Conservation (phyloP, 2,113 vertebrate genomes). For the Alces alces region DNA sequence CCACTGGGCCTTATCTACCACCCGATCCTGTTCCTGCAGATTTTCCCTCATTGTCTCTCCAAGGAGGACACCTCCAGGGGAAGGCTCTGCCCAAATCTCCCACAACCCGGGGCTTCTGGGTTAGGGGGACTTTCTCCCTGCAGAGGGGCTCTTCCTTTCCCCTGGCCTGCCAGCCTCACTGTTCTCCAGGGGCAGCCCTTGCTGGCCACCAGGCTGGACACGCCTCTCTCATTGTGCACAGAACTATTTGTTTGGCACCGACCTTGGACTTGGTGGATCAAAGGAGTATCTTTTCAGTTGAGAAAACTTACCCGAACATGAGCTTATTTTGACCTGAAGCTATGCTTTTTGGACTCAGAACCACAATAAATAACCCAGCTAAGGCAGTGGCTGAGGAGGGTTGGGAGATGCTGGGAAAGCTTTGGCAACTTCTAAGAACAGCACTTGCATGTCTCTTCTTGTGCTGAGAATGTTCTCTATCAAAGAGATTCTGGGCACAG, state of each 20-base stretch:
- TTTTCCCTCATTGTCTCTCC: background rate
- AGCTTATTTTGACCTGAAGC: background rate
- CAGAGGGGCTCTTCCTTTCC: background rate
- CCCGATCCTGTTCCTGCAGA: background rate
- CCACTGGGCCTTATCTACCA: background rate
- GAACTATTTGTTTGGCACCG: background rate
- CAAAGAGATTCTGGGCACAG: background rate
- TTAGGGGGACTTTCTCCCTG: too few relatives aligned
- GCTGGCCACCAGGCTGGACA: fast-evolving
- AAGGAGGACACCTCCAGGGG: background rate
- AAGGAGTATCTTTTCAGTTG: background rate
- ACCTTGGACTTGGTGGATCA: too few relatives aligned
- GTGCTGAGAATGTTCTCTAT: background rate
- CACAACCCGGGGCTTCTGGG: fast-evolving
- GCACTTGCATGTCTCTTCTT: background rate
- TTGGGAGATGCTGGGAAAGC: background rate
- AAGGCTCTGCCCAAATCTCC: background rate
- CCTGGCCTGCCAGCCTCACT: background rate
- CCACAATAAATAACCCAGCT: background rate
- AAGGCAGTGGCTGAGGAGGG: background rate
- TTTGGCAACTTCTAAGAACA: background rate
- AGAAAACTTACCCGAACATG: background rate
- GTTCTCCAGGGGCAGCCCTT: background rate
- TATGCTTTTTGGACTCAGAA: background rate
- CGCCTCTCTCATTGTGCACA: fast-evolving